Base-by-base conservation (phyloP, 2,888 invertebrate genomes). In the Tenthredo scrophulariae region DNA sequence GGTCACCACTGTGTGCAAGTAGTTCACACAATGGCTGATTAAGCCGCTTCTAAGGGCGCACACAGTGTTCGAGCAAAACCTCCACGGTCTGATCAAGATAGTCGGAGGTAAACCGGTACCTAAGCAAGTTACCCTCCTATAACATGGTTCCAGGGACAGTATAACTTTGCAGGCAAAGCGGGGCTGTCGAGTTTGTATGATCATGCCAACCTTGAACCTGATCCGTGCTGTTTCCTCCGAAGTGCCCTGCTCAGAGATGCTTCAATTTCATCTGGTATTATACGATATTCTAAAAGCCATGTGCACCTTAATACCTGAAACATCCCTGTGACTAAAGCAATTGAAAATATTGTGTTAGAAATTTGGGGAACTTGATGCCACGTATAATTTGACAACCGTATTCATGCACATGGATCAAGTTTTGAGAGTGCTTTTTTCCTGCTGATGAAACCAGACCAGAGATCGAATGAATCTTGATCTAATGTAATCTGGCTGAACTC, bases 21-120 rank as follows among this genome's bases (percentile, higher is more conserved):
- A 80, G 85, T 83, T 87, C 88, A 87, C 87, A 90, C 91, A 91
- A 91, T 91, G 88, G 90, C 89, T 91, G 92, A 92, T 91, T 92
- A 92, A 92, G 91, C 91, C 90, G 91, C 91, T 90, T 91, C 90
- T 89, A 89, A 90, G 89, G 88, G 89, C 89, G 89, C 89, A 90
- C 22, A 26, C 90, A 91, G 88, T 89, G 91, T 90, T 89, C 85
- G 85, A 88, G 87, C 88, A 79, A 85, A 88, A 88, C 87, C 88
- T 87, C 86, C 84, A 86, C 87, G 88, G 88, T 90, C 91, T 90
- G 90, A 90, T 91, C 91, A 88, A 80, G 87, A 89, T 88, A 88
- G 88, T 85, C 88, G 82, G 87, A 86, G 58, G 62, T 62, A 80
- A 80, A 80, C 80, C 62, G 62, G 80, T 80, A 80, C 62, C 50